Conservation (phyloP, 2,797 vertebrate species). For the Valencia hispanica region DNA sequence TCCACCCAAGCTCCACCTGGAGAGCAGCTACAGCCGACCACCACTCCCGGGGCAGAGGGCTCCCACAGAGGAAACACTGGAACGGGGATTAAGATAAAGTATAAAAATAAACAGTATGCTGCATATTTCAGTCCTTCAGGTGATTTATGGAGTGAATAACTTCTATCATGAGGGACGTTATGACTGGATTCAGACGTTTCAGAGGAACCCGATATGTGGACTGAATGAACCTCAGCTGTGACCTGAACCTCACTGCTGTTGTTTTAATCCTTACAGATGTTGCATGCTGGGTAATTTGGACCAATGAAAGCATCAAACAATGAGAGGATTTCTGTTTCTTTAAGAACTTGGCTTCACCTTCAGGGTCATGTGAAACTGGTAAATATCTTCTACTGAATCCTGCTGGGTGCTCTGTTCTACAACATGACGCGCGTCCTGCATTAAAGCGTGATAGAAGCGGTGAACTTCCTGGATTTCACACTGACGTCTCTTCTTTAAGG, state of each 20-base stretch:
- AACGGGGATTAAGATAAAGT: too few relatives aligned
- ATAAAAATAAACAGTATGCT: too few relatives aligned
- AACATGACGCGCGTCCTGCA: neutral
- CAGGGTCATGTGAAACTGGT: neutral
- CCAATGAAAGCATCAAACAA: too few relatives aligned
- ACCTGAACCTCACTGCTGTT: neutral
- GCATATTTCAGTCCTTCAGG: too few relatives aligned
- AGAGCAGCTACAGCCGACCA: too few relatives aligned
- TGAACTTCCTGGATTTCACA: constrained; percentile 21
- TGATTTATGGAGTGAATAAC: too few relatives aligned
- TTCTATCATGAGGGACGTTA: too few relatives aligned
- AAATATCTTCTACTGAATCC: neutral
- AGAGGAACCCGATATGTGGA: too few relatives aligned
- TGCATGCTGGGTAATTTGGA: neutral
- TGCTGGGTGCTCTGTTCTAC: neutral
- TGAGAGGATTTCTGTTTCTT: neutral
- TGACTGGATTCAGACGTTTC: too few relatives aligned
- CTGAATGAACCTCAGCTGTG: neutral
- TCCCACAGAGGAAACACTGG: too few relatives aligned
- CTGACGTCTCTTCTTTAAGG: neutral
- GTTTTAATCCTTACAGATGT: neutral
- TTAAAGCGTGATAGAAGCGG: neutral
- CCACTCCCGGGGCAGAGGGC: too few relatives aligned
- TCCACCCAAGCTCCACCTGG: too few relatives aligned
- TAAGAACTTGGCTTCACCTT: neutral